Evolutionary conservation across 2,888 invertebrate genomes (phyloP).

Genomic region (Apamea crenata): DNA sequence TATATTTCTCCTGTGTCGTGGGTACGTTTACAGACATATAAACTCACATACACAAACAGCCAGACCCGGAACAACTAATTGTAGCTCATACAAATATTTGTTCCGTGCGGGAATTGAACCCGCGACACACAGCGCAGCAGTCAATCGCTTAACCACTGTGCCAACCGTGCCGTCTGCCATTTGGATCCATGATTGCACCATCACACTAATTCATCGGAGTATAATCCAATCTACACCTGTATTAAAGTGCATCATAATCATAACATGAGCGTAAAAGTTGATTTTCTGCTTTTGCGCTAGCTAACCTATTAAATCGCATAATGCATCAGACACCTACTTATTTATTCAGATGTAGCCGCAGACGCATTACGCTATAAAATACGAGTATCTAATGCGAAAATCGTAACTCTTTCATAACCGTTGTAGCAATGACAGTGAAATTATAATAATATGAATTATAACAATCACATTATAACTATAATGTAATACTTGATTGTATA

Average conservation of each 20-base stretch:
- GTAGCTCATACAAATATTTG: no score
- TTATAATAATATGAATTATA: constrained; percentile 2
- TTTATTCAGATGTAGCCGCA: neutral
- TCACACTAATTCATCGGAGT: neutral
- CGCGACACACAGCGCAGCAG: no score
- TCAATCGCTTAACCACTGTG: no score
- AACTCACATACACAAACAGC: no score
- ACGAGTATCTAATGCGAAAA: neutral
- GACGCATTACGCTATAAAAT: neutral
- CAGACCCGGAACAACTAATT: no score
- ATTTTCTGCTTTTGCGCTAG: neutral
- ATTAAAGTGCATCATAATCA: neutral
- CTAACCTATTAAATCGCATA: neutral
- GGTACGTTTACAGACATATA: no score
- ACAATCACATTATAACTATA: neutral
- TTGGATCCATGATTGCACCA: neutral
- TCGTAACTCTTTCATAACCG: neutral
- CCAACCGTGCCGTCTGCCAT: no score
- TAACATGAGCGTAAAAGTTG: neutral
- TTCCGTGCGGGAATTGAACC: no score
- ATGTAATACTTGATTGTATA: neutral
- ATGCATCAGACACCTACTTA: neutral
- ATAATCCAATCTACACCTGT: neutral
- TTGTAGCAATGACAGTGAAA: constrained; percentile 16
- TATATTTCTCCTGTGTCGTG: no score